Evolutionary conservation across 2,113 vertebrate genomes (phyloP), one percentile per base, ranked within the genome.

Genomic region (Pangasianodon hypophthalmus): DNA sequence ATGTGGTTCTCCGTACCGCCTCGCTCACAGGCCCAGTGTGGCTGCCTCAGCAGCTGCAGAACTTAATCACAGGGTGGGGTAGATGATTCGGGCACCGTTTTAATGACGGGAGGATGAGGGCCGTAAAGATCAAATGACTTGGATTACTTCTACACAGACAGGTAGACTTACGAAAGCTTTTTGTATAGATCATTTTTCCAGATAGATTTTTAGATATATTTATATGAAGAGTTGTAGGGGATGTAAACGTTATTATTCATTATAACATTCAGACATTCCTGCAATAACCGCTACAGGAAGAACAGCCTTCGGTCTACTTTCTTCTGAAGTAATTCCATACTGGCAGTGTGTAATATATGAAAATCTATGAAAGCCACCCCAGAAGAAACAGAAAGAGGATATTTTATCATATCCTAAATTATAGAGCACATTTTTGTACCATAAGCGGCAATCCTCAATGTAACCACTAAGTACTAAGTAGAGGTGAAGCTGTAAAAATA

Each of bases 61-160:
- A 73, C 62, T 84, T 80, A 92, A 90, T 90, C 69, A 90, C 52
- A 92, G 91, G 89, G 91, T 92, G 87, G 83, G 85, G 71, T 8
- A 62, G 85, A 84, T 90, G 84, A 87, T 88, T 64, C 21, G 18
- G 56, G 62, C 13, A 67, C 58, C 16, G 64, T 46, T 86, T 84
- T 69, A 86, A 85, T 37, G 56, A 67, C 37, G 24, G 77, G 16
- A 87, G 50, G 48, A 87, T 26, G 52, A 67, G 32, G 18, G 19
- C n/a, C 41, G 60, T 87, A 46, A 71, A 84, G 67, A 89, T 79
- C 73, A 86, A 85, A 89, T 52, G 60, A 64, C 46, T 84, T 54
- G 62, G 87, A 73, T 88, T 88, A 84, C 52, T 73, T 41, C 56
- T 41, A 54, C 52, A 52, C 58, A 79, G 71, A 44, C 84, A 82